Base-by-base conservation (phyloP, 2,888 invertebrate species). In the Cephus pulcher region DNA sequence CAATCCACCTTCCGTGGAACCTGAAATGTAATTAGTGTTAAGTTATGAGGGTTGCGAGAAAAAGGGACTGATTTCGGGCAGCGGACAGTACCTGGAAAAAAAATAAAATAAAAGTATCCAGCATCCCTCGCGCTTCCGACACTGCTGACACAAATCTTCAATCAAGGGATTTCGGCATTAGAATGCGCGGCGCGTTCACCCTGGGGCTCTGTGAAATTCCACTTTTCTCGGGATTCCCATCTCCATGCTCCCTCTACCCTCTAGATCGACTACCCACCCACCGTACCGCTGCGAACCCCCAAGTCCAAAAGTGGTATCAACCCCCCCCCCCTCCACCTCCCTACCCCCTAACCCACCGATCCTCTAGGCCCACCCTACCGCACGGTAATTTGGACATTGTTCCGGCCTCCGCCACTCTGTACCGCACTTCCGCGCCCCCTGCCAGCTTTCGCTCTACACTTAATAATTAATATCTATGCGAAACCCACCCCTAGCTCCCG, bases 311-410 rank as follows among this genome's bases (percentile, higher is more conserved):
- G 56, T 56, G 23, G 56, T 56, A 56, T 56, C 23, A 56, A 9
- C 23, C 56, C 0, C 40, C 30, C 9, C 30, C 32, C 0, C 1
- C 30, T 1, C 70, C 12, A 0, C 15, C 12, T 3, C 12, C 35
- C 35, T 1, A 15, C 4, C 70, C 70, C 71, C 12, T 71, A 71
- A 12, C 77, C 76, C 68, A 76, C 73, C 75, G 74, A 78, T 73
- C 74, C 37, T 71, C 32, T n/a, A 40, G 11, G 56, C 77, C 74
- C 73, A 34, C 79, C 69, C 80, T 79, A 73, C 77, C 76, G 75
- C 78, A 68, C 76, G 40, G 77, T 78, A 80, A 82, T 81, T 81
- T 78, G 77, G 74, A 78, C 76, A 82, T 82, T 82, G 82, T 81
- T 82, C 75, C 68, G 32, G 33, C 71, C 32, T 71, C 23, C 32